phyloP scores from a whole-genome alignment of 92 coral and sea anemone species.

The Parazoanthus atlanticus region DNA sequence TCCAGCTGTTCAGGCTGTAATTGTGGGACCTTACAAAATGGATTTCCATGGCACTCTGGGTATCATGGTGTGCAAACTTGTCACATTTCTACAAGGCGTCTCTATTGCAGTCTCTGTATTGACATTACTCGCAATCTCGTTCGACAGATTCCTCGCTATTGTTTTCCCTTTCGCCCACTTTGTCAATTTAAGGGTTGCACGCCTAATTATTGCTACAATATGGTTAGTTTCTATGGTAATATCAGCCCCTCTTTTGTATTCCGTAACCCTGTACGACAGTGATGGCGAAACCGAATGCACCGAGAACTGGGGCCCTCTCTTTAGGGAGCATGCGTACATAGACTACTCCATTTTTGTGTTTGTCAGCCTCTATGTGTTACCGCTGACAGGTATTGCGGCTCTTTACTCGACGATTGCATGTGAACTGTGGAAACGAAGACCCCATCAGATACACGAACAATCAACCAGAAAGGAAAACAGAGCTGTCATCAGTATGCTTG shows the following conservation, averaged over 20 bases:
- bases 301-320: constrained; percentile 30
- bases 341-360: constrained; percentile 16
- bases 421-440: constrained; percentile 26
- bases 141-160: constrained; percentile 35
- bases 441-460: constrained; percentile 3
- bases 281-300: background rate
- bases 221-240: constrained; percentile 43
- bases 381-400: constrained; percentile 32
- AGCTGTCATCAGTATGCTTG: constrained; percentile 35
- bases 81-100: constrained; percentile 33
- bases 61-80: constrained; percentile 32
- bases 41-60: constrained; percentile 36
- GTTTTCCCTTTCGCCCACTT: constrained; percentile 36
- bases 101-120: constrained; percentile 31
- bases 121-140: constrained; percentile 25
- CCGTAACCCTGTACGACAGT: constrained; percentile 32
- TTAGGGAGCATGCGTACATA: constrained; percentile 24
- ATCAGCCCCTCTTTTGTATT: constrained; percentile 34
- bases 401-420: constrained; percentile 18
- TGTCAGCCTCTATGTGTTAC: constrained; percentile 17
- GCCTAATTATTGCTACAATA: background rate
- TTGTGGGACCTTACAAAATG: constrained; percentile 27
- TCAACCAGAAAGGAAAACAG: constrained; percentile 26
- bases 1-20: constrained; percentile 19
- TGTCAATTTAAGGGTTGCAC: constrained; percentile 27